These are phyloP conservation scores for Glyptemys insculpta DNA, from an alignment of 2,797 vertebrate genomes.

Conservation along the genomic window DNA sequence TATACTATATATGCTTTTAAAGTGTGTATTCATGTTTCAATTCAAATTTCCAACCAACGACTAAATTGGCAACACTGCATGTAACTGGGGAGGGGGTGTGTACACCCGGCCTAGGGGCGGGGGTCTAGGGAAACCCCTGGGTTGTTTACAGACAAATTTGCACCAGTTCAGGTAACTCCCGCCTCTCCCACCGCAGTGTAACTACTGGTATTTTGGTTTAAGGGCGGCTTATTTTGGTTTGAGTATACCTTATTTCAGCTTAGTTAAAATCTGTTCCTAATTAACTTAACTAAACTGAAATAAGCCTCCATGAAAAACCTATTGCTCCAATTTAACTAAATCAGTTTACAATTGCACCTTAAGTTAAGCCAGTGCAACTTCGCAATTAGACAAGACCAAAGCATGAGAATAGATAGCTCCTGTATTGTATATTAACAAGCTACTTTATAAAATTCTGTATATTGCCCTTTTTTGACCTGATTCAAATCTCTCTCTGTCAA, in stretches of 20 bases:
- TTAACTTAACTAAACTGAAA: not conserved
- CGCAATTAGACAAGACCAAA: rapidly evolving
- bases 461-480: rapidly evolving
- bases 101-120: no score
- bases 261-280: rapidly evolving
- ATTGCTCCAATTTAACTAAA: not conserved
- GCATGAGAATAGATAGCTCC: rapidly evolving
- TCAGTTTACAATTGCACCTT: not conserved
- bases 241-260: not conserved
- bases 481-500: not conserved
- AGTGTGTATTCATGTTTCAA: no score
- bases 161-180: rapidly evolving
- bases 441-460: not conserved
- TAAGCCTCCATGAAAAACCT: not conserved
- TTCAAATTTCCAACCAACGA: no score
- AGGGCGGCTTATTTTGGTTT: not conserved
- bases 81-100: no score
- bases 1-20: no score
- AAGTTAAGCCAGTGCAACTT: not conserved
- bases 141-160: not conserved
- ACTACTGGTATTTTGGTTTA: not conserved
- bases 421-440: not conserved
- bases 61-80: no score
- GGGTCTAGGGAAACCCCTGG: no score
- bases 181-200: not conserved